These are phyloP conservation scores for Falco naumanni DNA, from an alignment of 2,797 vertebrate genomes.

Conservation along the genomic window DNA sequence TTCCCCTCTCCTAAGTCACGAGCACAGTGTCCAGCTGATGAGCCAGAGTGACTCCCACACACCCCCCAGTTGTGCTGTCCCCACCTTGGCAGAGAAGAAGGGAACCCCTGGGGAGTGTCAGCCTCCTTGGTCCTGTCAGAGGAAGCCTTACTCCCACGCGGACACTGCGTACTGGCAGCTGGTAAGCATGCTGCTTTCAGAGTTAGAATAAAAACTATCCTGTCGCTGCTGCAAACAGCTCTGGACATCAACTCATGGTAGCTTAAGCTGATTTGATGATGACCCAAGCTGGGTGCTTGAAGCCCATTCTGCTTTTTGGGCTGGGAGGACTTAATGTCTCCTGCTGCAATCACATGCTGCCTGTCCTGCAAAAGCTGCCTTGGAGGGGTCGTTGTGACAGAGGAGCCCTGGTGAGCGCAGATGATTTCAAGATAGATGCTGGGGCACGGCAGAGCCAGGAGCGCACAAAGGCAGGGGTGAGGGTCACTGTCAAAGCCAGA, in stretches of 20 bases:
- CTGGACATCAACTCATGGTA: accelerated
- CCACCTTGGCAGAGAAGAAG: not conserved
- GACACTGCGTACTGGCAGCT: not conserved
- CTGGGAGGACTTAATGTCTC: not conserved
- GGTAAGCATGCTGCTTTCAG: not conserved
- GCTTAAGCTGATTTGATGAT: not conserved
- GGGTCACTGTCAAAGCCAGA: not conserved
- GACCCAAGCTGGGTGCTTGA: not conserved
- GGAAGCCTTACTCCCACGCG: not conserved
- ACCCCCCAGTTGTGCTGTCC: not conserved
- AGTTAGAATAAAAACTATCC: not conserved
- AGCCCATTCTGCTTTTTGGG: not conserved
- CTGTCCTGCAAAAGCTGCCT: not conserved
- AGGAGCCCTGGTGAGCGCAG: not conserved
- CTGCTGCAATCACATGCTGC: accelerated
- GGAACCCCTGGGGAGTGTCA: not conserved
- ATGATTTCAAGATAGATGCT: accelerated
- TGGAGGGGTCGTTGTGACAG: not conserved
- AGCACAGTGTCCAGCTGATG: accelerated
- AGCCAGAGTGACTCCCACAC: not conserved
- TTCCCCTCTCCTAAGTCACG: not conserved
- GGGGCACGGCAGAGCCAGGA: not conserved
- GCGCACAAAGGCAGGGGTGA: not conserved
- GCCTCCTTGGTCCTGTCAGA: accelerated
- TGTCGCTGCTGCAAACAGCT: not conserved